These are phyloP conservation scores for Scortum barcoo DNA, from an alignment of 2,113 vertebrate species.

Conservation along the genomic window DNA sequence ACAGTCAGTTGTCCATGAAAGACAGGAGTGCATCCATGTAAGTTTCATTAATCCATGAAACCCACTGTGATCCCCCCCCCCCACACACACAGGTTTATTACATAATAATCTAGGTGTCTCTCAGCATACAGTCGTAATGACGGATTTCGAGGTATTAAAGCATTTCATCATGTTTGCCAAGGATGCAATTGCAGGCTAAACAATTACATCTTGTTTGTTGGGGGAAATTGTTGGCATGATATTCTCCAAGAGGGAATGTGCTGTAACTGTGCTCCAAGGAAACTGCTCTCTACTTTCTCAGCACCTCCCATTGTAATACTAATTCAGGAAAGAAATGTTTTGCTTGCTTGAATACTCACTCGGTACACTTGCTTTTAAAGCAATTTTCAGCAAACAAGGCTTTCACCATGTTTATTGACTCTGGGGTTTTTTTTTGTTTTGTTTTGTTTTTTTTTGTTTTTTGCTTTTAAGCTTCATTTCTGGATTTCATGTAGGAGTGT, in stretches of 20 bases:
- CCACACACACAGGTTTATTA: background rate
- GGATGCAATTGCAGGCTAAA: conserved; percentile 7
- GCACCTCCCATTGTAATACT: conserved; percentile 10
- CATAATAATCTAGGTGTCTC: background rate
- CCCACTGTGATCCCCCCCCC: background rate
- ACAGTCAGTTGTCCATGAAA: background rate
- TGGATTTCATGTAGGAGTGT: background rate
- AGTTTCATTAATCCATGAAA: background rate
- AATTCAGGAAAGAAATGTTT: conserved; percentile 33
- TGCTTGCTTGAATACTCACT: conserved; percentile 27
- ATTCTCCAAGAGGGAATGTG: conserved; percentile 14
- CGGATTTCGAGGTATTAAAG: conserved; percentile 8
- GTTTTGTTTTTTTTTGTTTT: no score
- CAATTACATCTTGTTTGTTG: conserved; percentile 14
- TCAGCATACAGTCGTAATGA: conserved; percentile 7
- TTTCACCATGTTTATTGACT: conserved; percentile 39
- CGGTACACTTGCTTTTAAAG: conserved; percentile 33
- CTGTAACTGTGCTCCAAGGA: conserved; percentile 20
- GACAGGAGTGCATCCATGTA: background rate
- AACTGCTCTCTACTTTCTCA: conserved; percentile 12
- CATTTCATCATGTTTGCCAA: conserved; percentile 17
- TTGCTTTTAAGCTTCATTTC: conserved; percentile 3
- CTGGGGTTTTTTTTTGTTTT: background rate
- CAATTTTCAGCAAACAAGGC: conserved; percentile 21
- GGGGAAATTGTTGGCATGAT: conserved; percentile 6